phyloP scores from a whole-genome alignment of 1,140 invertebrate species.

The Drosophila chauvacae region DNA sequence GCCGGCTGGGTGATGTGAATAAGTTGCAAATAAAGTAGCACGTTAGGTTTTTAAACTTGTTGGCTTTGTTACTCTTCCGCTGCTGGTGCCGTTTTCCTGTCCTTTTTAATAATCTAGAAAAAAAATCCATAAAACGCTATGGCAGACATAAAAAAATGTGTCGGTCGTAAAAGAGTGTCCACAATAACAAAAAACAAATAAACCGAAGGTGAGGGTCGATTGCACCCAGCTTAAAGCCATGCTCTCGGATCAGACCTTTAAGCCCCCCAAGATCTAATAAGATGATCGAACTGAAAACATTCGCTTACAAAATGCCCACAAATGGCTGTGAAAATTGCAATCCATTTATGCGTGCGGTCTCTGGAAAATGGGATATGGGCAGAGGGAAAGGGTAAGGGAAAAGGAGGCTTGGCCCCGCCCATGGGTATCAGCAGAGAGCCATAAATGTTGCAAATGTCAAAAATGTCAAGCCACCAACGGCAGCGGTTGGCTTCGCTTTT shows the following conservation, averaged over 20 bases:
- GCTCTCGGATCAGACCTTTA: constrained; percentile 12
- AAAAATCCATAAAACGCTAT: constrained; percentile 70
- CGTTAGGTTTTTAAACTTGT: constrained; percentile 51
- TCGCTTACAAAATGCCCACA: constrained; percentile 51
- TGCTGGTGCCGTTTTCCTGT: constrained; percentile 15
- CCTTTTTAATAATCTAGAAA: constrained; percentile 61
- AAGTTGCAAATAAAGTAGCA: constrained; percentile 69
- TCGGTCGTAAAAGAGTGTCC: constrained; percentile 57
- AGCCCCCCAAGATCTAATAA: constrained; percentile 22
- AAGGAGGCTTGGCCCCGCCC: constrained; percentile 17
- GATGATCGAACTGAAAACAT: constrained; percentile 35
- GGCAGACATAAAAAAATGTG: constrained; percentile 72
- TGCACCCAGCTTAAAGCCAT: background rate
- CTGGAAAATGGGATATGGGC: constrained; percentile 3
- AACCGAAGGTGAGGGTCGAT: constrained; percentile 34
- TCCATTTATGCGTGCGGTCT: constrained; percentile 50
- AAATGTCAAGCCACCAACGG: constrained; percentile 75
- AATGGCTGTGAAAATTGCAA: constrained; percentile 56
- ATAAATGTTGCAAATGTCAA: constrained; percentile 80
- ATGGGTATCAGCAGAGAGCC: constrained; percentile 63
- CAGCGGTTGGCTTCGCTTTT: constrained; percentile 53
- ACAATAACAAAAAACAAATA: constrained; percentile 38
- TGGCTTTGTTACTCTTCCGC: constrained; percentile 12
- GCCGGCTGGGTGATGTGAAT: constrained; percentile 58
- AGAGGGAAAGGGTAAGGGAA: background rate